Percentiles rank a stretch among this genome's conserved stretches.
Evolutionary conservation across 2,797 vertebrate species (phyloP).

Genomic region (Dermochelys coriacea): DNA sequence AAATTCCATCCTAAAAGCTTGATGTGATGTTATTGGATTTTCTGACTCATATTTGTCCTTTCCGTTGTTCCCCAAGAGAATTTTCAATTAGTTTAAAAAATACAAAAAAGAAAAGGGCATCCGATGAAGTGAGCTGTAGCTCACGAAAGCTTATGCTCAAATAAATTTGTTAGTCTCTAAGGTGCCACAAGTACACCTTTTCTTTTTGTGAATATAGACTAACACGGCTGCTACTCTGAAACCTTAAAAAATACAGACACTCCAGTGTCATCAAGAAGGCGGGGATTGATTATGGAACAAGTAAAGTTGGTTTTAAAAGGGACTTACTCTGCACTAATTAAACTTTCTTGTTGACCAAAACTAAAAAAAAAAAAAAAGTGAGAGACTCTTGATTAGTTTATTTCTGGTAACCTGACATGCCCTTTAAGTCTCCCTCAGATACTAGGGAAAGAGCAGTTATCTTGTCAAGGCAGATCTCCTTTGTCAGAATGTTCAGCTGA

Average conservation of each 20-base stretch:
- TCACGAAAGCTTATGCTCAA: too few species aligned
- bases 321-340: background rate
- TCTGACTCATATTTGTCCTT: background rate
- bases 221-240: too few species aligned
- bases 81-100: background rate
- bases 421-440: background rate
- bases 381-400: background rate
- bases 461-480: background rate
- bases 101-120: too few species aligned
- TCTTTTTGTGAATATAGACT: too few species aligned
- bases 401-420: background rate
- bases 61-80: background rate
- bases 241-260: background rate
- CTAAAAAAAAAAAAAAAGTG: too few species aligned
- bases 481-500: background rate
- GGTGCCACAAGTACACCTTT: too few species aligned
- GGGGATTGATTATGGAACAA: background rate
- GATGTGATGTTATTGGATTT: background rate
- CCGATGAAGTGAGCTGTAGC: too few species aligned
- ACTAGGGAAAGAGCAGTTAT: background rate
- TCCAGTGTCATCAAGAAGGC: fast-evolving
- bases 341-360: too few species aligned
- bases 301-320: background rate
- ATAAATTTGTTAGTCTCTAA: too few species aligned
- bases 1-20: background rate